Percentiles rank a stretch among this genome's conserved stretches.
phyloP scores from a whole-genome alignment of 1,140 invertebrate species.

The Bombus superbus region DNA sequence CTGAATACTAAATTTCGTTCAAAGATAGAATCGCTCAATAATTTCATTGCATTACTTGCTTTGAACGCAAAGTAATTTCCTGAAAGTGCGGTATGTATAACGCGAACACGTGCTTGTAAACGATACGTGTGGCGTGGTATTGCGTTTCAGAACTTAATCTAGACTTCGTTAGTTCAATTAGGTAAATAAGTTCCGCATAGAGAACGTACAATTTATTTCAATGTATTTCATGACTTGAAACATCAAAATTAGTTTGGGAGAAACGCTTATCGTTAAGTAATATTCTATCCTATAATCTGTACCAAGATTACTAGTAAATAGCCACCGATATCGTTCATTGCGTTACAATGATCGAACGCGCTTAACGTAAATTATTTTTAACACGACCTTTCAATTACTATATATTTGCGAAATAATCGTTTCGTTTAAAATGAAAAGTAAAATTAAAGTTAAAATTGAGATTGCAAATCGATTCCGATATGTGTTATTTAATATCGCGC shows the following conservation, averaged over 20 bases:
- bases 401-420: too few relatives aligned
- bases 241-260: neutral
- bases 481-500: too few relatives aligned
- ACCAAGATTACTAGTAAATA: neutral
- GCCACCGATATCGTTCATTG: too few relatives aligned
- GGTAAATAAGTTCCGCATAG: neutral
- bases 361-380: too few relatives aligned
- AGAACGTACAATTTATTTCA: neutral
- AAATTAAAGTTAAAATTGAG: too few relatives aligned
- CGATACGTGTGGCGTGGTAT: neutral
- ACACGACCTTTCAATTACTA: too few relatives aligned
- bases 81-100: neutral
- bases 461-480: too few relatives aligned
- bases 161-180: neutral
- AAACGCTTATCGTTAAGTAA: neutral
- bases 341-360: too few relatives aligned
- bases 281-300: neutral
- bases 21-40: neutral
- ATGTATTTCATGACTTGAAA: neutral
- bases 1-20: neutral
- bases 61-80: neutral
- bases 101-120: neutral
- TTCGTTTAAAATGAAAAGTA: too few relatives aligned
- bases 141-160: neutral
- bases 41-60: neutral